Evolutionary conservation across 92 coral and sea anemone species (phyloP).

Genomic region (Palythoa caribaeorum): DNA sequence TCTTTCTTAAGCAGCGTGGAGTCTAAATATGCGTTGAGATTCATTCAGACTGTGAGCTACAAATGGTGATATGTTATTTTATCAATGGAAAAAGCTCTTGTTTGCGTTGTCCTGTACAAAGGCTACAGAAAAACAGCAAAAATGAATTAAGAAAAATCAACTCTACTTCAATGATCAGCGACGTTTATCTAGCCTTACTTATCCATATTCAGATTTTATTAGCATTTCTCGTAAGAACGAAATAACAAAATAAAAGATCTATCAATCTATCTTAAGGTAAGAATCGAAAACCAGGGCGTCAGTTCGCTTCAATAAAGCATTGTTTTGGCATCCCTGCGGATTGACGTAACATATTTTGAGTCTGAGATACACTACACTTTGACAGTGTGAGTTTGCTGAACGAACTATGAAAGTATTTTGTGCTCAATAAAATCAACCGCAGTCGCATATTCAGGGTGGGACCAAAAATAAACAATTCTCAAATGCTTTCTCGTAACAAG

Average conservation of each 20-base stretch:
- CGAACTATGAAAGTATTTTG: neutral
- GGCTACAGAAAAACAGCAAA: conserved; percentile 35
- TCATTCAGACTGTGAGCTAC: conserved; percentile 53
- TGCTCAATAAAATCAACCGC: neutral
- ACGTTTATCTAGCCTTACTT: neutral
- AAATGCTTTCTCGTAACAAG: neutral
- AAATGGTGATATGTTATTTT: conserved; percentile 35
- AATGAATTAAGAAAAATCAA: conserved; percentile 17
- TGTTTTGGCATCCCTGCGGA: conserved; percentile 44
- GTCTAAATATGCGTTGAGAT: conserved; percentile 68
- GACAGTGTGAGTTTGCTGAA: conserved; percentile 11
- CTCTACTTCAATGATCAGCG: conserved; percentile 5
- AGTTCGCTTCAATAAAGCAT: conserved; percentile 2
- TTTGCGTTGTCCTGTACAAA: conserved; percentile 19
- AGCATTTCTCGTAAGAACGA: neutral
- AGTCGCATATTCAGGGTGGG: conserved; percentile 34
- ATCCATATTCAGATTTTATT: neutral
- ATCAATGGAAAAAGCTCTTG: conserved; percentile 45
- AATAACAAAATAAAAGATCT: conserved; percentile 2
- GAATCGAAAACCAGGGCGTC: conserved; percentile 8
- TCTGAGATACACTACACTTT: neutral
- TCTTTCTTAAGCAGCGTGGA: conserved; percentile 64
- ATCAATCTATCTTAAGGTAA: conserved; percentile 1
- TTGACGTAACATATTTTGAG: conserved; percentile 41
- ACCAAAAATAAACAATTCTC: conserved; percentile 8